Evolutionary conservation across 2,888 invertebrate genomes (phyloP), one percentile per base, ranked within the genome.

Genomic region (Lochmaea capreae): DNA sequence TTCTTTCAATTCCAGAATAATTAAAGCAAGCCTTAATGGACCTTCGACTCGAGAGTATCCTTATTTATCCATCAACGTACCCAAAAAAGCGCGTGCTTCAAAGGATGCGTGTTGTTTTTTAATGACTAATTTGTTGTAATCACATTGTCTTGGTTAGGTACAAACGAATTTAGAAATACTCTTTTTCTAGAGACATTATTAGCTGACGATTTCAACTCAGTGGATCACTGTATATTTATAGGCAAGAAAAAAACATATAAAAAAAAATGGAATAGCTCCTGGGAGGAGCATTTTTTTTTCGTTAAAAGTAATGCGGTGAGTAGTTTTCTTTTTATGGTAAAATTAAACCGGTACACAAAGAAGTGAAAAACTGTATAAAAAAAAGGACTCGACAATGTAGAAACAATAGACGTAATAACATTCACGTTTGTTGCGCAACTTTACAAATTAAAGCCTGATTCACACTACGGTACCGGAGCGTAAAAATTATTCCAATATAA

Each of bases 1-100:
- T 63, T 63, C 43, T 63, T 43, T 10, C 18, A 12, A 63, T 63
- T 63, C 62, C 62, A 63, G 43, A 63, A 63, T 63, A 63, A 63
- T 16, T 46, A 42, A 63, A 63, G 62, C 12, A 43, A 63, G 43
- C 62, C 43, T 43, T 63, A 63, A 42, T 63, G 39, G 11, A 43
- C 10, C 18, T 16, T 12, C 5, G 46, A 11, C 18, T 12, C 16
- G 18, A 61, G 62, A 39, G n/a, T 61, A 8, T 61, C 61, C 62
- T 63, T 63, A 63, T 63, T 63, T 43, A 63, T 61, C 33, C 5
- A 61, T 63, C 43, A 16, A 63, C 62, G 10, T 16, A 18, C 14
- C 12, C 43, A 39, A 63, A 63, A 63, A 43, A 63, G 62, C 43
- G 9, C 11, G 18, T 63, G 33, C 12, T n/a, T 39, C 39, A 10